A percentile compares a stretch with the other conserved stretches of the same genome.
phyloP scores from a whole-genome alignment of 2,888 invertebrate genomes.

The Cephus runcator region DNA sequence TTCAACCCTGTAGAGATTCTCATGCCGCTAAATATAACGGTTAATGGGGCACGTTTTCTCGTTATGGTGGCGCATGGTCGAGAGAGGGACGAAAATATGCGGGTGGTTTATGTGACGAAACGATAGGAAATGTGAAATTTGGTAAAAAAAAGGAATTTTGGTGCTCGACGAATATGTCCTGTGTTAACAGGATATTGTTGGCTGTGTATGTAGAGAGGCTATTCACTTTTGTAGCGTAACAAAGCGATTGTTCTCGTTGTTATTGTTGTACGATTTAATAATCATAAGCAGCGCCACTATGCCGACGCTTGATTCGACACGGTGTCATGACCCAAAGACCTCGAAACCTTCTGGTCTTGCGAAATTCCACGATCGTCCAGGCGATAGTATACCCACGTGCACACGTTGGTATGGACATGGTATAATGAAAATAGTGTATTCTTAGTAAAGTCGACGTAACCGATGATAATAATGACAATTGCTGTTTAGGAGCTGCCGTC shows the following conservation, averaged over 20 bases:
- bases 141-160: too few relatives aligned
- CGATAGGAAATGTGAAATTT: neutral
- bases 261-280: neutral
- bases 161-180: fast-evolving
- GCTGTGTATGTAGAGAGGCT: neutral
- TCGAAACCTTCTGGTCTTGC: neutral
- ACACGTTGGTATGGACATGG: neutral
- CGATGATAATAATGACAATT: conserved; percentile 38
- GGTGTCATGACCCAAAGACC: neutral
- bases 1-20: conserved; percentile 52
- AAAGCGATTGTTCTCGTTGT: neutral
- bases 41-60: conserved; percentile 39
- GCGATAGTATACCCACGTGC: neutral
- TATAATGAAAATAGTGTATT: neutral
- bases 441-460: neutral
- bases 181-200: neutral
- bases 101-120: neutral
- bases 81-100: neutral
- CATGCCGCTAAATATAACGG: conserved; percentile 48
- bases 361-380: neutral
- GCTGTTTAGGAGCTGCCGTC: conserved; percentile 47
- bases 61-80: conserved; percentile 30
- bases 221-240: neutral
- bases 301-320: neutral
- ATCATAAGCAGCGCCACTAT: neutral